Evolutionary conservation across 2,888 invertebrate genomes (phyloP).

Genomic region (Polyploca ridens): DNA sequence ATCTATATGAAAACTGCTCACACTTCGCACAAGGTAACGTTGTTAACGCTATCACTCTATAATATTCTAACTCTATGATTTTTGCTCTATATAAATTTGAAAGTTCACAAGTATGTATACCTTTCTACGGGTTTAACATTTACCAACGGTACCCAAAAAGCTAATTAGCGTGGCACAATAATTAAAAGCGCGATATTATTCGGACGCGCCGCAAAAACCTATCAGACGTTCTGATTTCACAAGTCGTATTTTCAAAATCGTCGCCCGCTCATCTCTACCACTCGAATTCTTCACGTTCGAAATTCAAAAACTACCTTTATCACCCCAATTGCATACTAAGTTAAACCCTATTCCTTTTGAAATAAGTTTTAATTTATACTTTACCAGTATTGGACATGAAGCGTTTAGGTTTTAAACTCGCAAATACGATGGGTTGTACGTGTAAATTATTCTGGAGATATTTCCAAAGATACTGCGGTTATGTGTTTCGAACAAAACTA

Average conservation of each 20-base stretch:
- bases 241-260: conserved; percentile 82
- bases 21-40: no score
- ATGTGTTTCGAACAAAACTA: conserved; percentile 72
- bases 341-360: conserved; percentile 13
- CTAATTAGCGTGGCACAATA: conserved; percentile 74
- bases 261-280: conserved; percentile 65
- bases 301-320: conserved; percentile 28
- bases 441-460: conserved; percentile 77
- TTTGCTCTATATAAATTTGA: no score
- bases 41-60: no score
- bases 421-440: conserved; percentile 40
- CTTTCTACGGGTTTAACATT: background rate
- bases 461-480: conserved; percentile 70
- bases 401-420: conserved; percentile 34
- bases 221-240: conserved; percentile 71
- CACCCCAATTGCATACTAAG: conserved; percentile 14
- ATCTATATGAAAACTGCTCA: no score
- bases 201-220: conserved; percentile 67
- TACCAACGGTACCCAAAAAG: conserved; percentile 43
- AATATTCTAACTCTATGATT: no score
- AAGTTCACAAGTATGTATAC: background rate
- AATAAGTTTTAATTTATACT: conserved; percentile 21
- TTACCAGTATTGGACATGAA: conserved; percentile 20
- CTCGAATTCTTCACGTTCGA: conserved; percentile 50
- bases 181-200: conserved; percentile 73